Conservation (phyloP, 2,797 vertebrate genomes). For the Naso thynnoides region DNA sequence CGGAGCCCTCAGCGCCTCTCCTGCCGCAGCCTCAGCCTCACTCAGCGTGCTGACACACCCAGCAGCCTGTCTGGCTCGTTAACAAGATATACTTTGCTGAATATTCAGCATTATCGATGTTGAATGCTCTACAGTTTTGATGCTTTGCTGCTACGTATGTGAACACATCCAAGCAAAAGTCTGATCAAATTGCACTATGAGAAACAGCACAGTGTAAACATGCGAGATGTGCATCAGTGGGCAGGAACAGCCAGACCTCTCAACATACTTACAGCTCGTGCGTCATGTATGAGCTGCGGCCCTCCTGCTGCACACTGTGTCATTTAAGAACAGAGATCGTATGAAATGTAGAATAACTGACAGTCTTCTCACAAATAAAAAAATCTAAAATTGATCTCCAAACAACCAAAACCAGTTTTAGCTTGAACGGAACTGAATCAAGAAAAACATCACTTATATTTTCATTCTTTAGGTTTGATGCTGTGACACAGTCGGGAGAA, state of each 20-base stretch:
- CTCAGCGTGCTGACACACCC: too few species aligned
- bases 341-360: neutral
- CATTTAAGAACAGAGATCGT: slow-evolving; percentile 22
- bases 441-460: slow-evolving; percentile 4
- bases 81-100: neutral
- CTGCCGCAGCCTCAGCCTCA: too few species aligned
- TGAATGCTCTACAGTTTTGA: neutral
- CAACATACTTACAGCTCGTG: slow-evolving; percentile 24
- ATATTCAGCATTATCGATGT: neutral
- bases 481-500: neutral
- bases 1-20: too few species aligned
- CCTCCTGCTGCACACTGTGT: slow-evolving; percentile 2
- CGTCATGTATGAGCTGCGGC: slow-evolving; percentile 38
- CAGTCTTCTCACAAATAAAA: neutral
- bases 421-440: neutral
- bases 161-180: neutral
- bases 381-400: slow-evolving; percentile 21
- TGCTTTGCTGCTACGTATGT: neutral
- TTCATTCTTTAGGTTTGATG: slow-evolving; percentile 10
- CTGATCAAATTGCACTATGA: slow-evolving; percentile 2
- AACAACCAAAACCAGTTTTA: neutral
- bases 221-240: neutral
- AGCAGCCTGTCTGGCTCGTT: neutral
- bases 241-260: slow-evolving; percentile 11
- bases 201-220: slow-evolving; percentile 3